Conservation (phyloP, 1,140 invertebrate species). For the Bombus breviceps region DNA sequence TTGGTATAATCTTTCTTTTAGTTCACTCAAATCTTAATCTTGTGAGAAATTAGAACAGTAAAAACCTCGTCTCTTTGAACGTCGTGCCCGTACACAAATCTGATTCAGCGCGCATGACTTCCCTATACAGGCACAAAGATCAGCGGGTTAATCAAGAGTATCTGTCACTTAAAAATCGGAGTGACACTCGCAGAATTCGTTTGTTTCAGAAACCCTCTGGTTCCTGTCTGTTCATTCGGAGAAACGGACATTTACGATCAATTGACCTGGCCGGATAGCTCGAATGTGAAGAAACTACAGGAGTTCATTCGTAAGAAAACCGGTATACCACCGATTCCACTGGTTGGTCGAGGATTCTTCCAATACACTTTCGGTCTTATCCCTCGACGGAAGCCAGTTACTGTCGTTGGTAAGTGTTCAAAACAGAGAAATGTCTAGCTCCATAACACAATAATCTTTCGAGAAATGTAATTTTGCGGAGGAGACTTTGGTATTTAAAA, state of each 20-base stretch:
- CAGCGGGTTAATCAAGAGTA: too few species aligned
- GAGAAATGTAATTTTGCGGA: too few species aligned
- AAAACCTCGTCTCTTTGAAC: not conserved
- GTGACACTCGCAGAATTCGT: not conserved
- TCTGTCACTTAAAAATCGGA: too few species aligned
- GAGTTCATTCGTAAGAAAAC: slow-evolving; percentile 86
- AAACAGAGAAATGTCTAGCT: rapidly evolving
- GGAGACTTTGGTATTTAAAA: not conserved
- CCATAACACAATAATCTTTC: too few species aligned
- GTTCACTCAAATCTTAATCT: not conserved
- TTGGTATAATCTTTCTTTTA: slow-evolving; percentile 76
- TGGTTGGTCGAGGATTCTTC: slow-evolving; percentile 93
- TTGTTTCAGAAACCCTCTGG: slow-evolving; percentile 87
- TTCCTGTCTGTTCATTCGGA: slow-evolving; percentile 96
- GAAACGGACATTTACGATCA: slow-evolving; percentile 96
- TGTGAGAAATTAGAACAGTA: not conserved
- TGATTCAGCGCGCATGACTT: too few species aligned
- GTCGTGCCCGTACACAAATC: rapidly evolving
- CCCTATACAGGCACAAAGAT: rapidly evolving
- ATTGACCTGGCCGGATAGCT: slow-evolving; percentile 88
- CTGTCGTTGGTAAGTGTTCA: slow-evolving; percentile 90
- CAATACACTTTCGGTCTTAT: slow-evolving; percentile 94
- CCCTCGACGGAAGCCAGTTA: slow-evolving; percentile 90
- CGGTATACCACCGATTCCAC: slow-evolving; percentile 91
- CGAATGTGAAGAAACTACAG: slow-evolving; percentile 87